phyloP scores from a whole-genome alignment of 2,797 vertebrate species.

The Chelmon rostratus region DNA sequence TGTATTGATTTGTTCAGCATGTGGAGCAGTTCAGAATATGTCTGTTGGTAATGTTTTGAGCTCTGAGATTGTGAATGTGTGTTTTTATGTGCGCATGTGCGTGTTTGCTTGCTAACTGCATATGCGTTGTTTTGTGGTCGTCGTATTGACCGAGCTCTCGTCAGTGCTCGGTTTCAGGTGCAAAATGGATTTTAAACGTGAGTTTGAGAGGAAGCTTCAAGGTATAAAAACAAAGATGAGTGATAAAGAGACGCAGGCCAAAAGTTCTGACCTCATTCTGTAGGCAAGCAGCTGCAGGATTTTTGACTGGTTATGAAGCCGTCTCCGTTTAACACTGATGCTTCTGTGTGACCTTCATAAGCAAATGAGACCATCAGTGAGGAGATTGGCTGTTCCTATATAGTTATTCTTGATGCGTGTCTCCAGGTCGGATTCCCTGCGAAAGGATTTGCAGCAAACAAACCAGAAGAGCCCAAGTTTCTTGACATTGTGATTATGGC shows the following conservation, averaged over 20 bases:
- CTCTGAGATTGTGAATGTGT: slow-evolving; percentile 41
- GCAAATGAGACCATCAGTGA: too few species aligned
- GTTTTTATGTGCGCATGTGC: slow-evolving; percentile 34
- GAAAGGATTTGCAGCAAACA: too few species aligned
- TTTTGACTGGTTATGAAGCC: too few species aligned
- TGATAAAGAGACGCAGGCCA: slow-evolving; percentile 7
- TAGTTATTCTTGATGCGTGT: too few species aligned
- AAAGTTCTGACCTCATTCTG: slow-evolving; percentile 26
- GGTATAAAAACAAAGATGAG: slow-evolving; percentile 41
- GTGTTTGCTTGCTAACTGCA: slow-evolving; percentile 32
- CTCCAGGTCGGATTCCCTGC: too few species aligned
- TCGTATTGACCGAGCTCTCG: slow-evolving; percentile 53
- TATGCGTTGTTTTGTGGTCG: slow-evolving; percentile 16
- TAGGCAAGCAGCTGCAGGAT: too few species aligned
- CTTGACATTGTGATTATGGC: too few species aligned
- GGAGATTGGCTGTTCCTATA: too few species aligned
- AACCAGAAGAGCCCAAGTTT: too few species aligned
- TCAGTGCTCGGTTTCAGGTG: slow-evolving; percentile 20
- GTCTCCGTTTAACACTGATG: too few species aligned
- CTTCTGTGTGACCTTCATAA: too few species aligned
- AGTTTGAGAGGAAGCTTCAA: slow-evolving; percentile 52
- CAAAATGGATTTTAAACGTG: slow-evolving; percentile 55
- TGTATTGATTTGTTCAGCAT: slow-evolving; percentile 82
- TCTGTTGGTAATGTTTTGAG: slow-evolving; percentile 68
- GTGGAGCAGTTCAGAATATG: slow-evolving; percentile 63